Evolutionary conservation across 2,888 invertebrate genomes (phyloP).

Genomic region (Drosophila emarginata): DNA sequence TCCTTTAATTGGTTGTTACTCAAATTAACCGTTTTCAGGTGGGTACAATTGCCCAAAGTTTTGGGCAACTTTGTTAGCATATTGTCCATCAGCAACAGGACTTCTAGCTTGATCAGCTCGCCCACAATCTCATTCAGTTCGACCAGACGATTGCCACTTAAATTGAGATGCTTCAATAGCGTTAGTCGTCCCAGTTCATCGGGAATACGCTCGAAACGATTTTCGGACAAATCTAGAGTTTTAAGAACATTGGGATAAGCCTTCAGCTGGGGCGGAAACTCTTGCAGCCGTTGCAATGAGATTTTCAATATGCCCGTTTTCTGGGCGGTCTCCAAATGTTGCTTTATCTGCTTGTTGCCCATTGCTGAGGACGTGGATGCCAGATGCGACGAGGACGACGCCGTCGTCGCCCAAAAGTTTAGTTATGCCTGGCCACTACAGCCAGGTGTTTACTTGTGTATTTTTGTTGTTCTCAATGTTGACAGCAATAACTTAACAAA

Average conservation of each 20-base stretch:
- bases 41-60: conserved; percentile 85
- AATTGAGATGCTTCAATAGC: conserved; percentile 88
- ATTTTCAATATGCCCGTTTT: conserved; percentile 97
- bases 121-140: conserved; percentile 87
- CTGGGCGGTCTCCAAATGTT: conserved; percentile 96
- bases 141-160: conserved; percentile 92
- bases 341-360: conserved; percentile 95
- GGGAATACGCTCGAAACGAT: conserved; percentile 91
- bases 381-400: not conserved
- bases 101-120: conserved; percentile 88
- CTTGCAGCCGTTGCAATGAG: conserved; percentile 90
- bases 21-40: conserved; percentile 89
- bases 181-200: conserved; percentile 90
- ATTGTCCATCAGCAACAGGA: conserved; percentile 91
- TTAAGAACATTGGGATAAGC: conserved; percentile 88
- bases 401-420: not conserved
- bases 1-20: conserved; percentile 89
- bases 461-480: not conserved
- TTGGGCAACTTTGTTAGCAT: conserved; percentile 87
- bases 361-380: conserved; percentile 83
- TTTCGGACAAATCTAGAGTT: conserved; percentile 95
- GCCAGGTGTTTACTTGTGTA: not conserved
- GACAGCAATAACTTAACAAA: not conserved
- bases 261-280: conserved; percentile 86
- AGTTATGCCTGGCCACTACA: not conserved